Evolutionary conservation across 1,140 invertebrate species (phyloP).

Genomic region (Drosophila subpulchrella): DNA sequence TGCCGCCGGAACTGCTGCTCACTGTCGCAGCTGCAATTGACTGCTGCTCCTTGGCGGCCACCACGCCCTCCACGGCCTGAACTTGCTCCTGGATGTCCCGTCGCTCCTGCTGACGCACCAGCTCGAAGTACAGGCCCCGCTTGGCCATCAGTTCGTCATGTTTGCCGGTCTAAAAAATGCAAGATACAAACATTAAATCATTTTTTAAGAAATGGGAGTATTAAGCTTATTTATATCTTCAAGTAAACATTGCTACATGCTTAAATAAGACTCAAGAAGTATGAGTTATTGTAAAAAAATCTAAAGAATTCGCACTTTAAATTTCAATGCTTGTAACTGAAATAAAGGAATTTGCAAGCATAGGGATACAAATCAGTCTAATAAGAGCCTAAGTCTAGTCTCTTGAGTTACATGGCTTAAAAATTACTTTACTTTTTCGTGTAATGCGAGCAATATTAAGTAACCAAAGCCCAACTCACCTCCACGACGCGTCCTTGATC

Average conservation of each 20-base stretch:
- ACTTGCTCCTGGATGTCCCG: slow-evolving; percentile 72
- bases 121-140: slow-evolving; percentile 90
- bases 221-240: too few species aligned
- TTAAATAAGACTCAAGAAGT: too few species aligned
- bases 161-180: slow-evolving; percentile 87
- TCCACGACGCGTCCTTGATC: slow-evolving; percentile 92
- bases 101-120: slow-evolving; percentile 85
- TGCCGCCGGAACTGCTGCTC: slow-evolving; percentile 3
- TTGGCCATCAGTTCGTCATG: slow-evolving; percentile 91
- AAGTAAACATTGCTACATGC: too few species aligned
- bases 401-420: too few species aligned
- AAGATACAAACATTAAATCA: slow-evolving; percentile 4
- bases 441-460: not conserved
- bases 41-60: slow-evolving; percentile 4
- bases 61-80: slow-evolving; percentile 51
- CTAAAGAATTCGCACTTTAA: not conserved
- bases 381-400: too few species aligned
- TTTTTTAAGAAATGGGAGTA: not conserved
- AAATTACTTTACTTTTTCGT: too few species aligned
- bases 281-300: not conserved
- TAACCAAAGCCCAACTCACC: slow-evolving; percentile 85
- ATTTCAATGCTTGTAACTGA: too few species aligned
- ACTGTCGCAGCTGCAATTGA: slow-evolving; percentile 1
- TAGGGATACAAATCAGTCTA: too few species aligned
- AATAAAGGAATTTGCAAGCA: too few species aligned